Conservation (phyloP, 2,888 invertebrate genomes). For the Balanococcus diminutus region DNA sequence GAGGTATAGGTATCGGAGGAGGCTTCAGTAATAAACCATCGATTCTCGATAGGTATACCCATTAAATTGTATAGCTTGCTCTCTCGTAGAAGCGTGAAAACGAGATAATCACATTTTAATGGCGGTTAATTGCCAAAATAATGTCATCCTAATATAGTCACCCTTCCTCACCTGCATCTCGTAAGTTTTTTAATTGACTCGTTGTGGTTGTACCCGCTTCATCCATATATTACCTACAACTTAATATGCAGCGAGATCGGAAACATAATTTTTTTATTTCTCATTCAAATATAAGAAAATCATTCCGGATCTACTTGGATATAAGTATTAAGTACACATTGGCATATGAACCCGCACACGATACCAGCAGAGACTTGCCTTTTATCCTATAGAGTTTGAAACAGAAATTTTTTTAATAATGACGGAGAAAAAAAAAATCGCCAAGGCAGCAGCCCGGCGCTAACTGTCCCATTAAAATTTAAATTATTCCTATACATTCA, state of each 20-base stretch:
- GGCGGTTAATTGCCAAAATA: conserved; percentile 25
- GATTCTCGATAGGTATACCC: not conserved
- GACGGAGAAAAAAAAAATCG: not conserved
- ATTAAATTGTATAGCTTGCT: not conserved
- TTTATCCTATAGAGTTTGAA: not conserved
- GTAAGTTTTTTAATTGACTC: conserved; percentile 23
- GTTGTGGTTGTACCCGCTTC: not conserved
- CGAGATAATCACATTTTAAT: conserved; percentile 18
- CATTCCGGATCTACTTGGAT: not conserved
- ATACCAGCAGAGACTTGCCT: not conserved
- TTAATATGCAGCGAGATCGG: not conserved
- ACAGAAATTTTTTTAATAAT: not conserved
- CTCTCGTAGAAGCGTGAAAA: not conserved
- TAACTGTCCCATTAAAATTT: conserved; percentile 14
- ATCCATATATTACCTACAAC: no score
- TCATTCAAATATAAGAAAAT: not conserved
- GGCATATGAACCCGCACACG: no score
- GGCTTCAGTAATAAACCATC: not conserved
- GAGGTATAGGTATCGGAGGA: not conserved
- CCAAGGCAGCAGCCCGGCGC: not conserved
- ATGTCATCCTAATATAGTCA: not conserved
- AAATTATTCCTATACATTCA: not conserved
- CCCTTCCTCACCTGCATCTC: no score
- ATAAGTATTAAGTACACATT: no score
- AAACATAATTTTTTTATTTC: not conserved